Percentiles rank a stretch among this genome's conserved stretches.
Conservation (phyloP, 2,888 invertebrate genomes). For the Theristus sp. region DNA sequence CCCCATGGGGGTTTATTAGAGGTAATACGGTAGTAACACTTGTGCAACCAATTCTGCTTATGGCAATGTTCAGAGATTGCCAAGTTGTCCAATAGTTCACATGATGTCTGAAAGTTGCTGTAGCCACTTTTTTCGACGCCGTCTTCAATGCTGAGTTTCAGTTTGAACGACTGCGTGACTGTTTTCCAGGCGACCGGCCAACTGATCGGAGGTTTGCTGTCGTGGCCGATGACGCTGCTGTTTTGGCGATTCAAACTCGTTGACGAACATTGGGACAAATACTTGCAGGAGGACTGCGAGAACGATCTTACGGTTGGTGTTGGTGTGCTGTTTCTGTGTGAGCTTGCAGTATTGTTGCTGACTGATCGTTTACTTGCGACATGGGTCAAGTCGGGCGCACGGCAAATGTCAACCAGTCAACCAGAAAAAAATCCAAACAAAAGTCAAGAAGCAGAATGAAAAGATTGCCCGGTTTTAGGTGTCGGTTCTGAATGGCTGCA, state of each 20-base stretch:
- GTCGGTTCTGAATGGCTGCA: constrained; percentile 1
- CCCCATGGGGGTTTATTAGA: no score
- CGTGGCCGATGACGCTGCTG: not conserved
- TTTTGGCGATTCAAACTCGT: constrained; percentile 1
- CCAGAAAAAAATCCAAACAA: not conserved
- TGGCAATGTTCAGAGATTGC: no score
- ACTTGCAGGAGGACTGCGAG: not conserved
- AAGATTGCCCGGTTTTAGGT: not conserved
- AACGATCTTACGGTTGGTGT: constrained; percentile 4
- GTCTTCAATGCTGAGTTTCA: not conserved
- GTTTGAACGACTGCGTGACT: not conserved
- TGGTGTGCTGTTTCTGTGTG: not conserved
- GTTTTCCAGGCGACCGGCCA: not conserved
- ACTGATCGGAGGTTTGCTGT: not conserved
- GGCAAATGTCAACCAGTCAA: no score
- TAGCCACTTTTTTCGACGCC: not conserved
- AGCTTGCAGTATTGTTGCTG: no score
- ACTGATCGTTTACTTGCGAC: no score
- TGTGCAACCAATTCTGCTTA: no score
- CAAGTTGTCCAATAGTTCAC: not conserved
- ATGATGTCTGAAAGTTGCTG: not conserved
- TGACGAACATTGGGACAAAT: not conserved
- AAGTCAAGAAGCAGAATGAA: no score
- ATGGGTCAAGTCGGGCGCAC: no score
- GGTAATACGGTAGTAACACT: no score